Base-by-base conservation (phyloP, 2,888 invertebrate genomes). In the Hirtodrosophila histrioides region DNA sequence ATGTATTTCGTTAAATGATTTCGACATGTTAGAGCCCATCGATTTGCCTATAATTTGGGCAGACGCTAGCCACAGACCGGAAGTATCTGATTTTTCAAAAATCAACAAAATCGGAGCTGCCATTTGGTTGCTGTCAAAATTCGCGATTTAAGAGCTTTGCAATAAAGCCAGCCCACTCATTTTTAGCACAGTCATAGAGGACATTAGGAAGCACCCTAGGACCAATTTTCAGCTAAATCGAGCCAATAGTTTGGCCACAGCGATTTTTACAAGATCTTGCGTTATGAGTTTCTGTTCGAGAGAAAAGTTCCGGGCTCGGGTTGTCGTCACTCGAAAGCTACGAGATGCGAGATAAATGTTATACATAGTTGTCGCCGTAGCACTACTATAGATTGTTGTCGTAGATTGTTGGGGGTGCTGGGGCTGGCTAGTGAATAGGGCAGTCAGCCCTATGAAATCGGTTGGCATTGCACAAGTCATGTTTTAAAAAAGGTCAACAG, bases 1-100 rank as follows among this genome's bases (percentile, higher is more conserved):
- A 75, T 84, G 80, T 67, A 84, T 84, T 90, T 90, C 65, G 57
- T 79, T 89, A 90, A 88, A 73, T 88, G 64, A 68, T 88, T 90
- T 90, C 12, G 39, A 40, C 57, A 64, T 62, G 58, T 84, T 73
- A 67, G 55, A 4, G 3, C 3, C 0, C 3, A 27, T 6, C 0
- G 33, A 76, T 78, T 73, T 23, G 0, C 10, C 31, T 58, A 4
- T 76, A 53, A 78, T 49, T 57, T 7, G 33, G 41, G 8, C 44
- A 7, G 24, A 0, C n/a, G 0, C 2, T 58, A 57, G 46, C 3
- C 11, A 10, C 5, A 0, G 2, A 0, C 0, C 5, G 3, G n/a
- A 49, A 69, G 80, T 74, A 90, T 88, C 90, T 80, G 74, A 90
- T 90, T 90, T 70, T 64, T 49, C 3, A 85, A 65, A 44, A 85